Evolutionary conservation across 2,113 vertebrate genomes (phyloP).

Genomic region (Pionites leucogaster): DNA sequence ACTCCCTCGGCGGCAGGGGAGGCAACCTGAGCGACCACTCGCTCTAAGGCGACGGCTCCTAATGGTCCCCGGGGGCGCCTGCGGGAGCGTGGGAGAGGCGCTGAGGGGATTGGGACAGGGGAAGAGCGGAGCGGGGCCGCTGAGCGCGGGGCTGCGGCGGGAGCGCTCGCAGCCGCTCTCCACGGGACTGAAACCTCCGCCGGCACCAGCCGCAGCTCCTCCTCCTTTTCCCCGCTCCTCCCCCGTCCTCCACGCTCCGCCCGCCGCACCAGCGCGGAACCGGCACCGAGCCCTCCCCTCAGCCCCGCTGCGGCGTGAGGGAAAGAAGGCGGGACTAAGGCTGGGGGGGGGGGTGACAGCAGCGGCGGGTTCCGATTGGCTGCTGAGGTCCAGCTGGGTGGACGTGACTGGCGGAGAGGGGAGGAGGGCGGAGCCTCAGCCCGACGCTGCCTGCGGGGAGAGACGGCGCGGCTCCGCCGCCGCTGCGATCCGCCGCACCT

Average conservation of each 20-base stretch:
- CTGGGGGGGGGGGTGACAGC: background rate
- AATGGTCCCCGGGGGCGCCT: background rate
- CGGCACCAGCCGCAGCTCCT: background rate
- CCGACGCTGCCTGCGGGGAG: background rate
- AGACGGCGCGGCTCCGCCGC: rapidly evolving
- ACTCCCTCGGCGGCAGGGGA: background rate
- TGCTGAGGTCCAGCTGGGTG: rapidly evolving
- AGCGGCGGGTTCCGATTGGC: background rate
- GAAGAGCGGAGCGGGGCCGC: background rate
- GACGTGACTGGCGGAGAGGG: background rate
- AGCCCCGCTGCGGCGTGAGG: background rate
- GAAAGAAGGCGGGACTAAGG: background rate
- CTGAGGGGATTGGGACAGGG: background rate
- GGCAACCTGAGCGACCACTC: background rate
- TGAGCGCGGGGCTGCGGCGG: background rate
- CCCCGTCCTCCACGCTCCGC: background rate
- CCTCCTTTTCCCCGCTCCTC: background rate
- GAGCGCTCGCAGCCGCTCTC: background rate
- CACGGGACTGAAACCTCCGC: conserved; percentile 41
- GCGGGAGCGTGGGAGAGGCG: background rate
- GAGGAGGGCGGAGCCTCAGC: background rate
- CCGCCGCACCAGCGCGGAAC: background rate
- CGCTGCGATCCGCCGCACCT: rapidly evolving
- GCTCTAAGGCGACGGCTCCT: background rate
- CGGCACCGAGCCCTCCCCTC: background rate